Evolutionary conservation across 1,140 invertebrate species (phyloP), one percentile per base, ranked within the genome.

Genomic region (Pentalonia nigronervosa): DNA sequence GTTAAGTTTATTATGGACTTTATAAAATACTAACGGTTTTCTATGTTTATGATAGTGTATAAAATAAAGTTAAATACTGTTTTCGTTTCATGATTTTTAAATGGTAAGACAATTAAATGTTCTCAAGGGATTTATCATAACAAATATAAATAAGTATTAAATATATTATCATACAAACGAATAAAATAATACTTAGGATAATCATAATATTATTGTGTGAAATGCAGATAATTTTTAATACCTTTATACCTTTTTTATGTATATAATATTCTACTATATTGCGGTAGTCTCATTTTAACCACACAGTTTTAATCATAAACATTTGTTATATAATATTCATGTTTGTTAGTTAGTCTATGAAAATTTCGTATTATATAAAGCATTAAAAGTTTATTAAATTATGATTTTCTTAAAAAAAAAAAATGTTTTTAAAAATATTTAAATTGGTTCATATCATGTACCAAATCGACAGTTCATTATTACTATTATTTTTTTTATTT

Each of bases 21-120:
- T 76, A 76, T 76, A n/a, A 76, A n/a, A 76, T 76, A 76, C n/a
- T 17, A 76, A 76, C 17, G 30, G 30, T 2, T 76, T 30, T 76
- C 30, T 76, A 4, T 76, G 60, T 76, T n/a, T 76, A 76, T 76
- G n/a, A 30, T 76, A 67, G 9, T n/a, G n/a, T 76, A 14, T 76
- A 76, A 76, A n/a, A 76, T n/a, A n/a, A n/a, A 76, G n/a, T 76
- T n/a, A 76, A 76, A 76, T 76, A 9, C n/a, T n/a, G 60, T 76
- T n/a, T 76, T 67, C 11, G 14, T 76, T 17, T 76, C 60, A 76
- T 76, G 14, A 76, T n/a, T 76, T 76, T 34, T n/a, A 76, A 76
- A n/a, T 34, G 30, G n/a, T 76, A 17, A n/a, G 60, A n/a, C 14
- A 17, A 3, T 67, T n/a, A 67, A 76, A 76, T n/a, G n/a, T n/a